Evolutionary conservation across 2,888 invertebrate species (phyloP), one percentile per base, ranked within the genome.

Genomic region (Melanargia galathea): DNA sequence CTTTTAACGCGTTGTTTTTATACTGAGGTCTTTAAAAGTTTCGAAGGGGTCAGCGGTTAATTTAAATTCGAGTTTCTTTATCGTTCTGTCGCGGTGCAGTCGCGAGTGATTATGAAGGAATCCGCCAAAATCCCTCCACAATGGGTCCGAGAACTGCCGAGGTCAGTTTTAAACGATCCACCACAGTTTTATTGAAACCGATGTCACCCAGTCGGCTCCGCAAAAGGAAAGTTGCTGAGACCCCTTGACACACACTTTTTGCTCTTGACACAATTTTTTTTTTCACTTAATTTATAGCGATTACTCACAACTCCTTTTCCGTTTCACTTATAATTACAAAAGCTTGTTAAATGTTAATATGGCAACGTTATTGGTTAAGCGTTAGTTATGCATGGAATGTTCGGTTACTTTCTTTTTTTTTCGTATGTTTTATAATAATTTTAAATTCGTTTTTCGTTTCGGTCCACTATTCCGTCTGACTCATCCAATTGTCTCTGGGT

Each of bases 191-290:
- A 81, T 78, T 69, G 73, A 78, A 77, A 75, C 77, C 85, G 85
- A 87, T 87, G 86, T 82, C 89, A 82, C 77, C 85, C 76, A 82
- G 81, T 82, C 75, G 73, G 79, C 74, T 81, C 86, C 80, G 80
- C 83, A 87, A 89, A 90, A 85, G 90, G 90, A 88, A 90, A 89
- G 87, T 87, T 86, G 87, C 76, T 76, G 74, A 83, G 62, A 71
- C 69, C 78, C 87, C 90, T 90, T 91, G 90, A 90, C 90, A 91
- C 81, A 88, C 88, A 87, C 85, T 83, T 82, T 77, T 79, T 74
- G 87, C 72, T 89, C 89, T 89, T 90, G 90, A 87, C 90, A 90
- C 90, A 62, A 84, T 87, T 88, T 79, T 82, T 83, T 59, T 75
- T 70, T 71, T 70, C 69, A 71, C 71, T 75, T 57, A 66, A 73